Evolutionary conservation across 1,140 invertebrate species (phyloP).

Genomic region (Tetragnatha versicolor): DNA sequence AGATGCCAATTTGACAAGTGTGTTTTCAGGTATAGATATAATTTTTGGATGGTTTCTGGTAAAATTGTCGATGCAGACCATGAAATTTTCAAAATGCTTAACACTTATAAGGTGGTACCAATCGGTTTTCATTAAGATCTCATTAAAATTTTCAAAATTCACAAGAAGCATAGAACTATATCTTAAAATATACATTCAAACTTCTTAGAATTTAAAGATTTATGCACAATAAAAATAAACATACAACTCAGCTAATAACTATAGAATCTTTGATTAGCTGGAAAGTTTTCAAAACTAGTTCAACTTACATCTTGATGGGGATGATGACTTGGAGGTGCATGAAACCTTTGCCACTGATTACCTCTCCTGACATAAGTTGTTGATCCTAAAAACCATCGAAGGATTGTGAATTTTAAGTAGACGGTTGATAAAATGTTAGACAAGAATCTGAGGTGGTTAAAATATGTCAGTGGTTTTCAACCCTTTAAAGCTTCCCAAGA

Average conservation of each 20-base stretch:
- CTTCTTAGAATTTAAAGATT: background rate
- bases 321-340: constrained; percentile 7
- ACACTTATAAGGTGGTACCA: background rate
- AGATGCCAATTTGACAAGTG: no score
- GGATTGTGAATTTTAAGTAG: no score
- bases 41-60: no score
- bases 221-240: no score
- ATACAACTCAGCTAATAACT: no score
- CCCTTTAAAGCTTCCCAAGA: no score
- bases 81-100: background rate
- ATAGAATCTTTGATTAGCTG: no score
- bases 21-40: no score
- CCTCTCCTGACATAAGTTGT: constrained; percentile 34
- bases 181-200: background rate
- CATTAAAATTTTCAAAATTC: background rate
- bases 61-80: background rate
- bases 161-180: background rate
- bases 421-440: no score
- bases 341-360: constrained; percentile 30
- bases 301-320: constrained; percentile 23
- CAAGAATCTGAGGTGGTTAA: no score
- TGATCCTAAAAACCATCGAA: constrained; percentile 11
- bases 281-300: no score
- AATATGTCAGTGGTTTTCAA: no score
- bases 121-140: background rate